Evolutionary conservation across 2,797 vertebrate genomes (phyloP).

Genomic region (Protosalanx chinensis): DNA sequence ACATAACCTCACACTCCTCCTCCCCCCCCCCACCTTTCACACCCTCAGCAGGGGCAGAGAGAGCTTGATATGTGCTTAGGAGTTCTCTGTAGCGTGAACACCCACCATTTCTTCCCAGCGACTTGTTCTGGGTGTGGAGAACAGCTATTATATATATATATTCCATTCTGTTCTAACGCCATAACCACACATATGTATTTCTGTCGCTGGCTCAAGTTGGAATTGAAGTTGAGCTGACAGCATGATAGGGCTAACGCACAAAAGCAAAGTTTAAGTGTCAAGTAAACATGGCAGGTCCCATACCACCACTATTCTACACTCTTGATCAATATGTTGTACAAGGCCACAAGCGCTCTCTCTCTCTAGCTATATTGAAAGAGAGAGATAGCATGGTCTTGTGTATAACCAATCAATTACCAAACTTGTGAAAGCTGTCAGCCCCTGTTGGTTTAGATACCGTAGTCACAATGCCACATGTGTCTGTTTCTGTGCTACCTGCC

Average conservation of each 20-base stretch:
- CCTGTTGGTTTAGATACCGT: slow-evolving; percentile 24
- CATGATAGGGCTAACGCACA: neutral
- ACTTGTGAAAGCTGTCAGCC: slow-evolving; percentile 9
- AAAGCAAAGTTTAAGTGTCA: neutral
- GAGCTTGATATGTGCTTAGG: slow-evolving; percentile 38
- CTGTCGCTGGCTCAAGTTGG: neutral
- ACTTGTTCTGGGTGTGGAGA: slow-evolving; percentile 24
- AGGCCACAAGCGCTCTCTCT: neutral
- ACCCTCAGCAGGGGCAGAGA: slow-evolving; percentile 42
- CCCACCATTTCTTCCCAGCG: slow-evolving; percentile 19
- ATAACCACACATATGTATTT: neutral
- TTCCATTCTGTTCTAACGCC: slow-evolving; percentile 12
- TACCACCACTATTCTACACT: neutral
- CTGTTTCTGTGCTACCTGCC: slow-evolving; percentile 49
- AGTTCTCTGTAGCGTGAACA: slow-evolving; percentile 35
- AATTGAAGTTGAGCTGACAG: neutral
- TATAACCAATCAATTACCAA: slow-evolving; percentile 29
- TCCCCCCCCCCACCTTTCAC: slow-evolving; percentile 48
- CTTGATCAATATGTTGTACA: neutral
- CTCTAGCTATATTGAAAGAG: neutral
- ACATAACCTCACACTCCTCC: slow-evolving; percentile 68
- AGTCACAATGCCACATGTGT: slow-evolving; percentile 44
- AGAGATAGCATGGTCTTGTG: neutral
- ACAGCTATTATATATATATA: slow-evolving; percentile 7
- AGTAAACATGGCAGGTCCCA: neutral